Base-by-base conservation (phyloP, 2,113 vertebrate species). In the Pampusana beccarii region DNA sequence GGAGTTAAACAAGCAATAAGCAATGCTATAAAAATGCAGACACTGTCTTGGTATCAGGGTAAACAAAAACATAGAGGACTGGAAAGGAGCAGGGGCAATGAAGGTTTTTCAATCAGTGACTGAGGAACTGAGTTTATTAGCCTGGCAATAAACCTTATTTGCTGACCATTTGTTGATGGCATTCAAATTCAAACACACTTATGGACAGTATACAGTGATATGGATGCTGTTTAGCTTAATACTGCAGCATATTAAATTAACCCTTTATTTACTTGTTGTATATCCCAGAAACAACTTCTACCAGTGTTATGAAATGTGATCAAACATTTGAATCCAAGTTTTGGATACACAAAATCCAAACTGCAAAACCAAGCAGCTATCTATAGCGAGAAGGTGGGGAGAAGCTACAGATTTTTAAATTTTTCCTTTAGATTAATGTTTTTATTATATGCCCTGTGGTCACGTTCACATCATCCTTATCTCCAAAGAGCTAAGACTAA, bases 111-210 rank as follows among this genome's bases (percentile, higher is more conserved):
- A 67, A 36, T 88, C 77, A 66, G 69, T 50, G 51, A 10, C 31
- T 50, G 31, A 92, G 66, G 36, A 50, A 85, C 70, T 84, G 14
- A 53, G 48, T 78, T 92, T 82, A 87, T 92, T 79, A 92, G 28
- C 42, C 86, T 58, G 31, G 56, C 57, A 92, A 73, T 61, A 91
- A 96, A 61, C 34, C 57, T 86, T 79, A 38, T 48, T 88, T 95
- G 83, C 36, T 81, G 85, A 48, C 67, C 13, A 10, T 64, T 82
- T 75, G 50, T 60, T 80, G 50, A 70, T 19, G 25, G 74, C 65
- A 88, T 64, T 85, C 26, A 38, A 51, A 93, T 75, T 57, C 50
- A 92, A 78, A 71, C 31, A 71, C 48, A 15, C 19, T 33, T 44
- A 40, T 3, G 5, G 14, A 21, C 1, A 69, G 19, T 5, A 29